phyloP scores from a whole-genome alignment of 2,797 vertebrate genomes.

The Dendrocincla tyrannina region DNA sequence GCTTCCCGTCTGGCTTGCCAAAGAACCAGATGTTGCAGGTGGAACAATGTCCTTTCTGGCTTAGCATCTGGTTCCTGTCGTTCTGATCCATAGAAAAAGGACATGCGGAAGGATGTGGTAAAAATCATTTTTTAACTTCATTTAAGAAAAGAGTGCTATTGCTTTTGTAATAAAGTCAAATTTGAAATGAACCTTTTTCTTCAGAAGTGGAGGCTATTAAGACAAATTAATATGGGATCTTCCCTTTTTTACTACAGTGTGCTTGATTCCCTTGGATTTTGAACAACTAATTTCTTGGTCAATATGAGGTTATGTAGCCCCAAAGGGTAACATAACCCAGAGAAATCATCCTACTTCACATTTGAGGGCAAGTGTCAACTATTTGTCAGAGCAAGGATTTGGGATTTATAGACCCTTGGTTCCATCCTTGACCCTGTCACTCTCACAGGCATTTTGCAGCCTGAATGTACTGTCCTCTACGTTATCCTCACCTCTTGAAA shows the following conservation, averaged over 20 bases:
- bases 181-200: constrained; percentile 61
- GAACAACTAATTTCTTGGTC: not conserved
- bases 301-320: not conserved
- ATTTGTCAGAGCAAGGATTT: not conserved
- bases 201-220: not conserved
- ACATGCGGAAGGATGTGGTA: constrained; percentile 64
- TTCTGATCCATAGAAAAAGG: constrained; percentile 69
- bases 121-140: constrained; percentile 58
- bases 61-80: constrained; percentile 74
- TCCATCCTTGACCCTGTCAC: not conserved
- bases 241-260: not conserved
- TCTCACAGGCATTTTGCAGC: not conserved
- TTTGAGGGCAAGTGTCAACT: not conserved
- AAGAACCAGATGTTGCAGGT: constrained; percentile 80
- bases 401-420: not conserved
- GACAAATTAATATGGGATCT: not conserved
- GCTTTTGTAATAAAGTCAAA: constrained; percentile 44
- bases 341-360: not conserved
- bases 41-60: constrained; percentile 63
- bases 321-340: not conserved
- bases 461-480: not conserved
- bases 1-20: constrained; percentile 68
- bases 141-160: constrained; percentile 53
- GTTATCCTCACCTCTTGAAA: not conserved
- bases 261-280: not conserved